phyloP scores from a whole-genome alignment of 2,113 vertebrate species.

The Phocoena sinus region DNA sequence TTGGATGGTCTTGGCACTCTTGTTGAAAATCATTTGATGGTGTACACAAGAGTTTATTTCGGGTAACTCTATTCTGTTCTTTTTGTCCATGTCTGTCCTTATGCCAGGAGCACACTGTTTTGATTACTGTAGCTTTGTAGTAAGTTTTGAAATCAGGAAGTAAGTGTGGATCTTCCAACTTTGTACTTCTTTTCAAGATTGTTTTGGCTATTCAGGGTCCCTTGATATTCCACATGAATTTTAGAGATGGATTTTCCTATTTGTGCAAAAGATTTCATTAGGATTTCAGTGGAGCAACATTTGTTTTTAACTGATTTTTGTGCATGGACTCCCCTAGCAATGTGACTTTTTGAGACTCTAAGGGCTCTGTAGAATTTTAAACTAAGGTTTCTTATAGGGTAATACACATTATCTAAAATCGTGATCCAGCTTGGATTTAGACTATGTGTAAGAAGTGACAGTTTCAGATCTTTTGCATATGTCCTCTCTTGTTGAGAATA shows the following conservation, averaged over 20 bases:
- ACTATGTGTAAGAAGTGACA: not conserved
- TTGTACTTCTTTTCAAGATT: not conserved
- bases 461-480: not conserved
- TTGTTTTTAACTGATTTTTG: slow-evolving; percentile 32
- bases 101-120: not conserved
- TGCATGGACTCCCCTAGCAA: not conserved
- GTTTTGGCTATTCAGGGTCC: not conserved
- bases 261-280: not conserved
- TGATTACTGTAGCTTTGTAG: not conserved
- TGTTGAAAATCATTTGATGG: not conserved
- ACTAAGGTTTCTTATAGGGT: not conserved
- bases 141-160: not conserved
- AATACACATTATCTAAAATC: not conserved
- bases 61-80: not conserved
- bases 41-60: not conserved
- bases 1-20: not conserved
- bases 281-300: not conserved
- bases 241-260: not conserved
- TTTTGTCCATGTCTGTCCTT: not conserved
- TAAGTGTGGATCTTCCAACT: not conserved
- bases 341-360: not conserved
- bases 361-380: not conserved
- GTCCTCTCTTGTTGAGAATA: not conserved
- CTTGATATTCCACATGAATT: not conserved
- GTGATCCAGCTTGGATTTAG: not conserved